Percentiles rank a stretch among this genome's conserved stretches.
These are phyloP conservation scores for Rhamphomyia laevipes DNA, from an alignment of 2,888 invertebrate genomes.

Conservation along the genomic window DNA sequence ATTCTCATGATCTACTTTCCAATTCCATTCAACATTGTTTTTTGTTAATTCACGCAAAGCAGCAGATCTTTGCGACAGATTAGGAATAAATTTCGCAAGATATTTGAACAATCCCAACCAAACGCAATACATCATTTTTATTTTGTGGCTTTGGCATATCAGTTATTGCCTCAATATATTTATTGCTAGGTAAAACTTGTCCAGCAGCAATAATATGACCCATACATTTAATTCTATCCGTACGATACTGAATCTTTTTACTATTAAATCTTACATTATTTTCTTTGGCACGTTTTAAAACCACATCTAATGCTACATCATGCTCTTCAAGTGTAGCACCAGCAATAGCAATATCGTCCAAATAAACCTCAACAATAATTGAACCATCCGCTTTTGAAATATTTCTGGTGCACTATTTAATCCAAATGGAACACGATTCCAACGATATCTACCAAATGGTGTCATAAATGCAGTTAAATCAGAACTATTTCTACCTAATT, in stretches of 20 bases:
- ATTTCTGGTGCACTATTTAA: slow-evolving; percentile 23
- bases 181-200: slow-evolving; percentile 11
- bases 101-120: slow-evolving; percentile 13
- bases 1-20: not conserved
- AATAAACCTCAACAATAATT: slow-evolving; percentile 22
- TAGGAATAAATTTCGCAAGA: slow-evolving; percentile 15
- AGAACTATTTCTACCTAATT: slow-evolving; percentile 10
- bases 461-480: too few species aligned
- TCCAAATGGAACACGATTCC: slow-evolving; percentile 24
- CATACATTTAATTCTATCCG: slow-evolving; percentile 17
- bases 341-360: slow-evolving; percentile 24
- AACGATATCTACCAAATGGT: slow-evolving; percentile 19
- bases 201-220: slow-evolving; percentile 17
- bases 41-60: slow-evolving; percentile 7
- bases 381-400: slow-evolving; percentile 21
- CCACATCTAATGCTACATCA: slow-evolving; percentile 8
- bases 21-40: slow-evolving; percentile 9
- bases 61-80: slow-evolving; percentile 7
- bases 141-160: slow-evolving; percentile 5
- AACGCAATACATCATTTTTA: slow-evolving; percentile 7
- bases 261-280: slow-evolving; percentile 17
- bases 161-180: slow-evolving; percentile 11
- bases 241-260: slow-evolving; percentile 18
- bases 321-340: slow-evolving; percentile 9
- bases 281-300: slow-evolving; percentile 10